Conservation (phyloP, 2,888 invertebrate species). For the Hirtodrosophila trivittata region DNA sequence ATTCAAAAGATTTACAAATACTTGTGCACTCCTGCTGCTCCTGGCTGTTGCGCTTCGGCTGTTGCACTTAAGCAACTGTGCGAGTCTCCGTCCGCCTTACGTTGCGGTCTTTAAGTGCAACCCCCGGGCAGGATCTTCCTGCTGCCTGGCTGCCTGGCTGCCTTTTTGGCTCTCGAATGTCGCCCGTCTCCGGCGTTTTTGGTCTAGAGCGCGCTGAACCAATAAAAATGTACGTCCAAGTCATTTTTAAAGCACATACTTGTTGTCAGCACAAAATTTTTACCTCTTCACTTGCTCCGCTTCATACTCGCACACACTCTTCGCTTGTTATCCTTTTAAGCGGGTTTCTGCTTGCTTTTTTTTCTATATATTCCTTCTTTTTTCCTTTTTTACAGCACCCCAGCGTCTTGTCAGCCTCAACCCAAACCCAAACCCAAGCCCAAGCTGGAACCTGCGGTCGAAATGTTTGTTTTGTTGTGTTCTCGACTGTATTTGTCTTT, state of each 20-base stretch:
- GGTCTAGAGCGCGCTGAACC: slow-evolving; percentile 63
- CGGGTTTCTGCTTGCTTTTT: slow-evolving; percentile 30
- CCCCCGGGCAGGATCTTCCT: slow-evolving; percentile 47
- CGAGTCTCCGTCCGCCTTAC: slow-evolving; percentile 24
- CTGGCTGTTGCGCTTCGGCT: slow-evolving; percentile 61
- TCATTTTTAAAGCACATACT: slow-evolving; percentile 69
- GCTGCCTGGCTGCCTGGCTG: slow-evolving; percentile 2
- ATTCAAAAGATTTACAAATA: slow-evolving; percentile 79
- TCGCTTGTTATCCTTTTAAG: slow-evolving; percentile 50
- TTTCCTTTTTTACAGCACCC: slow-evolving; percentile 76
- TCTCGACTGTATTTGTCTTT: slow-evolving; percentile 73
- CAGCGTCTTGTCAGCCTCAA: slow-evolving; percentile 70
- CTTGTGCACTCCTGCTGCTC: slow-evolving; percentile 57
- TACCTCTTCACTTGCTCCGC: slow-evolving; percentile 66
- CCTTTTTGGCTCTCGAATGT: slow-evolving; percentile 8
- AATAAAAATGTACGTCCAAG: slow-evolving; percentile 79
- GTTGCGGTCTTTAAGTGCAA: slow-evolving; percentile 63
- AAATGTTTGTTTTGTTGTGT: slow-evolving; percentile 71
- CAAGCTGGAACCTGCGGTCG: slow-evolving; percentile 37
- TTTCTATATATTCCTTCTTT: slow-evolving; percentile 52
- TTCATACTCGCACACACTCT: slow-evolving; percentile 14
- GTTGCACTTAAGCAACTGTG: slow-evolving; percentile 69
- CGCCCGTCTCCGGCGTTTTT: slow-evolving; percentile 16
- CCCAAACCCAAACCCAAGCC: neutral
- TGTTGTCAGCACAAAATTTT: slow-evolving; percentile 73